These are phyloP conservation scores for Cosmorhoe ocellata DNA, from an alignment of 2,888 invertebrate genomes.

Conservation along the genomic window DNA sequence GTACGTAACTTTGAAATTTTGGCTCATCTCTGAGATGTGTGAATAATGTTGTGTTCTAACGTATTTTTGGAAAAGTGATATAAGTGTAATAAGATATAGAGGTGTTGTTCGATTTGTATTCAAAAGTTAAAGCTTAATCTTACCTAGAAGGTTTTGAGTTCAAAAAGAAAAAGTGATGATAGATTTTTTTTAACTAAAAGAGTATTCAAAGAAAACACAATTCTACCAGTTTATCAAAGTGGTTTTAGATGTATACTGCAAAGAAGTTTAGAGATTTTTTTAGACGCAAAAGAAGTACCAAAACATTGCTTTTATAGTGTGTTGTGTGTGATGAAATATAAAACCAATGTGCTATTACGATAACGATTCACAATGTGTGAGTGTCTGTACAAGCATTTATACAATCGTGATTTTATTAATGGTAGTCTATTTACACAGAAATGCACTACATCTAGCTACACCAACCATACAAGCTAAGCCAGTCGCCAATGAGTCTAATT, in stretches of 20 bases:
- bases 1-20: too few relatives aligned
- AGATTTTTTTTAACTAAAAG: not conserved
- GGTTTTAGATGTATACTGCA: slow-evolving; percentile 2
- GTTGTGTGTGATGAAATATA: slow-evolving; percentile 20
- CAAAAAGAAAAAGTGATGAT: too few relatives aligned
- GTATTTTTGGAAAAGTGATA: not conserved
- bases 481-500: slow-evolving; percentile 72
- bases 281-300: slow-evolving; percentile 16
- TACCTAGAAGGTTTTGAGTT: not conserved
- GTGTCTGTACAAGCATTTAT: slow-evolving; percentile 25
- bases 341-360: slow-evolving; percentile 27
- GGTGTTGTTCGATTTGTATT: not conserved
- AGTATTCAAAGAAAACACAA: slow-evolving; percentile 7
- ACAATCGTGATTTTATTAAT: slow-evolving; percentile 25
- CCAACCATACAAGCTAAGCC: slow-evolving; percentile 72
- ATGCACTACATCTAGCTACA: slow-evolving; percentile 57
- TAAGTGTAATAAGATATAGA: not conserved
- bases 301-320: slow-evolving; percentile 22
- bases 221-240: slow-evolving; percentile 8
- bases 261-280: slow-evolving; percentile 15
- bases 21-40: not conserved
- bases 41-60: slow-evolving; percentile 1
- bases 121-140: slow-evolving; percentile 6
- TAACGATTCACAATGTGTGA: slow-evolving; percentile 26
- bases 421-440: slow-evolving; percentile 36